These are phyloP conservation scores for Barnardius zonarius DNA, from an alignment of 2,113 vertebrate species.

Conservation along the genomic window DNA sequence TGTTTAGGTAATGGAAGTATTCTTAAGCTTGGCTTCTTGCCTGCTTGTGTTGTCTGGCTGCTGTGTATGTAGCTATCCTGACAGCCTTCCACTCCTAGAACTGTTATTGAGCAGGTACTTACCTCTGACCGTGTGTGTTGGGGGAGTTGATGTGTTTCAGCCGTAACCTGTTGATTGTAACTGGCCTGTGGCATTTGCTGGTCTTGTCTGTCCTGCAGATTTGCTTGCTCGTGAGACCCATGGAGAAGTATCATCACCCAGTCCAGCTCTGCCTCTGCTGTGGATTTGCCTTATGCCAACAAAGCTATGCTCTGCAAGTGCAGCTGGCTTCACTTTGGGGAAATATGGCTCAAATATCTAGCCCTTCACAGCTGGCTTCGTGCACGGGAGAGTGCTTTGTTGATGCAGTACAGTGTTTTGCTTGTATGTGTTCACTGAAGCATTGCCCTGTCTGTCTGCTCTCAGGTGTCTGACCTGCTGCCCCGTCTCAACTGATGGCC, in stretches of 20 bases:
- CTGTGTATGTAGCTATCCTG: fast-evolving
- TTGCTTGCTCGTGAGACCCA: fast-evolving
- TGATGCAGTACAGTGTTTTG: fast-evolving
- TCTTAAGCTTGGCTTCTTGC: background rate
- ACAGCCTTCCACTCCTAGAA: background rate
- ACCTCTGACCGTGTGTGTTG: background rate
- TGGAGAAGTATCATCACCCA: background rate
- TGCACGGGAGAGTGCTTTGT: fast-evolving
- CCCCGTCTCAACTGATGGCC: background rate
- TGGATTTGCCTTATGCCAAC: fast-evolving
- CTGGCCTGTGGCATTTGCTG: background rate
- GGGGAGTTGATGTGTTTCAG: background rate
- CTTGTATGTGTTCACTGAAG: background rate
- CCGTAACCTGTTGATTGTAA: too few species aligned
- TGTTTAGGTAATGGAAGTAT: background rate
- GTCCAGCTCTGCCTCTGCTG: background rate
- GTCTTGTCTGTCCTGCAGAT: fast-evolving
- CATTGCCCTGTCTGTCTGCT: fast-evolving
- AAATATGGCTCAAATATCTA: fast-evolving
- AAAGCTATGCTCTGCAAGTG: background rate
- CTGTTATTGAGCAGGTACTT: background rate
- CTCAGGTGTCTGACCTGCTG: background rate
- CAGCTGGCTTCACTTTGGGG: background rate
- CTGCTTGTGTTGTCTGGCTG: fast-evolving
- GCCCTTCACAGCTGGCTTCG: background rate